These are phyloP conservation scores for Lethrus apterus DNA, from an alignment of 1,140 invertebrate genomes.

Conservation along the genomic window DNA sequence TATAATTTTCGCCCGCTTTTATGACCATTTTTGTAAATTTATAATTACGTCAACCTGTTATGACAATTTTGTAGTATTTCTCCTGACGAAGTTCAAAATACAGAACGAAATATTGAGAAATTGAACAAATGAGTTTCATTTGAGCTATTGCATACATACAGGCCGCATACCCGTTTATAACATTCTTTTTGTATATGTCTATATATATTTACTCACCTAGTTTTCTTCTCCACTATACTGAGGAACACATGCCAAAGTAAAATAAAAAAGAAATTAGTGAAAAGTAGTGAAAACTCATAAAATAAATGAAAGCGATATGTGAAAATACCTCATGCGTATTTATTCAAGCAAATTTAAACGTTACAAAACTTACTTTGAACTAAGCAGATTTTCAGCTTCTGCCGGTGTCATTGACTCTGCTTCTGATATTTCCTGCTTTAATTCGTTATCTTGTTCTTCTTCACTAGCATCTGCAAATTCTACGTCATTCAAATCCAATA, in stretches of 20 bases:
- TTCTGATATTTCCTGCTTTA: slow-evolving; percentile 39
- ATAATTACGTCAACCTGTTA: too few species aligned
- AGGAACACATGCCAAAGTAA: slow-evolving; percentile 23
- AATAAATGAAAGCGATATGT: slow-evolving; percentile 16
- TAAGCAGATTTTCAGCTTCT: slow-evolving; percentile 74
- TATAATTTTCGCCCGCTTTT: too few species aligned
- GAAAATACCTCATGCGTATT: slow-evolving; percentile 16
- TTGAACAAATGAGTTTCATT: too few species aligned
- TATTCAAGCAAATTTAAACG: slow-evolving; percentile 13
- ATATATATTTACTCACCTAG: slow-evolving; percentile 58
- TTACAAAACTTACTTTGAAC: slow-evolving; percentile 56
- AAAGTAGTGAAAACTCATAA: slow-evolving; percentile 9
- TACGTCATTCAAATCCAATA: slow-evolving; percentile 44
- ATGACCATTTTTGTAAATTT: too few species aligned
- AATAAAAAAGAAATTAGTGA: slow-evolving; percentile 23
- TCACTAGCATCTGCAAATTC: slow-evolving; percentile 49
- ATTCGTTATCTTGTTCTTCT: slow-evolving; percentile 33
- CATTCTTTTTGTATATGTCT: too few species aligned
- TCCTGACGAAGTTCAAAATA: too few species aligned
- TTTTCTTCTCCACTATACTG: slow-evolving; percentile 73
- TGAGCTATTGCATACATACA: too few species aligned
- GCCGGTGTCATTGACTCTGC: slow-evolving; percentile 72
- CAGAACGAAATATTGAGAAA: too few species aligned
- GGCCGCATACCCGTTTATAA: too few species aligned
- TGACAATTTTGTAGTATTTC: too few species aligned